Percentiles rank a stretch among this genome's conserved stretches.
Evolutionary conservation across 2,888 invertebrate genomes (phyloP).

Genomic region (Drosophila buzzatii): DNA sequence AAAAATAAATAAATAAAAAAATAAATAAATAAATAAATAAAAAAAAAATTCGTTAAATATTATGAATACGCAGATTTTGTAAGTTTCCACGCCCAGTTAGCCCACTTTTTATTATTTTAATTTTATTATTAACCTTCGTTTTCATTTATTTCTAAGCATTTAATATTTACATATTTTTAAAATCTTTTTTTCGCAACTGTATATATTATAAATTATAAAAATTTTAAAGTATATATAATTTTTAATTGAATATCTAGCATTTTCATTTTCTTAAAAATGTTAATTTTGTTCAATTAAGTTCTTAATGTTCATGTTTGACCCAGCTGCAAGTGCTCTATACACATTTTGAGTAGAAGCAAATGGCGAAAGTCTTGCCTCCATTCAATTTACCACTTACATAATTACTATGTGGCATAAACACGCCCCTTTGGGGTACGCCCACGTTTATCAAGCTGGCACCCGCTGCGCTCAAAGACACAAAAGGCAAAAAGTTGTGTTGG

Average conservation of each 20-base stretch:
- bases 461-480: conserved; percentile 34
- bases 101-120: no score
- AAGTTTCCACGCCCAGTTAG: no score
- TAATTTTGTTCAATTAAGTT: not conserved
- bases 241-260: not conserved
- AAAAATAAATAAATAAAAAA: no score
- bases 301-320: not conserved
- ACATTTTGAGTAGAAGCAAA: conserved; percentile 6
- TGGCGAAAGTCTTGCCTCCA: conserved; percentile 13
- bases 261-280: not conserved
- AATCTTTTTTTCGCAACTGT: no score
- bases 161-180: no score
- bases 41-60: no score
- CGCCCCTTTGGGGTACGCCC: conserved; percentile 41
- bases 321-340: not conserved
- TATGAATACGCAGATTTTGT: no score
- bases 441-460: conserved; percentile 56
- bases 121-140: no score
- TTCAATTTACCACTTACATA: conserved; percentile 62
- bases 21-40: no score
- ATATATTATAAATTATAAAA: not conserved
- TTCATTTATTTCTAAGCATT: no score
- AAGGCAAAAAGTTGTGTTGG: conserved; percentile 57
- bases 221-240: not conserved
- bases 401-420: conserved; percentile 45